Evolutionary conservation across 30 jellyfish, hydroid and myxozoan species (phyloP).

Genomic region (Rhopilema esculentum): DNA sequence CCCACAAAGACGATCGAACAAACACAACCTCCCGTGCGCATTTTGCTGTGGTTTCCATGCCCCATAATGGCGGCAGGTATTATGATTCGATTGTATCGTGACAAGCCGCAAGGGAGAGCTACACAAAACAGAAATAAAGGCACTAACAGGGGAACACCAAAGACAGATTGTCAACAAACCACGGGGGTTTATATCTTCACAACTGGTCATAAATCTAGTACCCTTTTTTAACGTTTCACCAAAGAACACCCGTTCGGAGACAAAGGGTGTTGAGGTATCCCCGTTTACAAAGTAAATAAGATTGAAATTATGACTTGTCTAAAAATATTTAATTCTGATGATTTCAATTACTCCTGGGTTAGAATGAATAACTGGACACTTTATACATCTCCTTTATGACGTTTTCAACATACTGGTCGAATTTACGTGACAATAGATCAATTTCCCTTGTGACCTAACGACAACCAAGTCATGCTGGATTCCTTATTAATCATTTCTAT

Average conservation of each 20-base stretch:
- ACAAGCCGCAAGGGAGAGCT: conserved; percentile 65
- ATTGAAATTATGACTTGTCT: no score
- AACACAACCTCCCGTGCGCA: conserved; percentile 81
- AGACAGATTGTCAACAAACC: conserved; percentile 1
- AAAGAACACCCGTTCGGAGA: not conserved
- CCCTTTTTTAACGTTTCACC: not conserved
- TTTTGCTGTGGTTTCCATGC: conserved; percentile 74
- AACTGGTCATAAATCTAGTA: not conserved
- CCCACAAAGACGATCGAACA: conserved; percentile 75
- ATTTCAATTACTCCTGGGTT: no score
- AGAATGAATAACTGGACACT: no score
- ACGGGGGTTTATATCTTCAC: conserved; percentile 25
- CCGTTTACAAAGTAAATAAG: not conserved
- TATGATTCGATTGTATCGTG: conserved; percentile 66
- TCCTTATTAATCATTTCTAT: not conserved
- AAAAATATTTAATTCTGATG: no score
- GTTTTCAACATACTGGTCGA: not conserved
- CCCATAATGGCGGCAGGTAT: conserved; percentile 87
- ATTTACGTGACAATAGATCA: not conserved
- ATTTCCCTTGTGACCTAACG: not conserved
- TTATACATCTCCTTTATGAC: no score
- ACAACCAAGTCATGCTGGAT: not conserved
- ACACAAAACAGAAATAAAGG: conserved; percentile 38
- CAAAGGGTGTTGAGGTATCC: not conserved
- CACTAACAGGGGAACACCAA: conserved; percentile 32